These are phyloP conservation scores for Musca domestica DNA, from an alignment of 1,140 invertebrate genomes.

Conservation along the genomic window DNA sequence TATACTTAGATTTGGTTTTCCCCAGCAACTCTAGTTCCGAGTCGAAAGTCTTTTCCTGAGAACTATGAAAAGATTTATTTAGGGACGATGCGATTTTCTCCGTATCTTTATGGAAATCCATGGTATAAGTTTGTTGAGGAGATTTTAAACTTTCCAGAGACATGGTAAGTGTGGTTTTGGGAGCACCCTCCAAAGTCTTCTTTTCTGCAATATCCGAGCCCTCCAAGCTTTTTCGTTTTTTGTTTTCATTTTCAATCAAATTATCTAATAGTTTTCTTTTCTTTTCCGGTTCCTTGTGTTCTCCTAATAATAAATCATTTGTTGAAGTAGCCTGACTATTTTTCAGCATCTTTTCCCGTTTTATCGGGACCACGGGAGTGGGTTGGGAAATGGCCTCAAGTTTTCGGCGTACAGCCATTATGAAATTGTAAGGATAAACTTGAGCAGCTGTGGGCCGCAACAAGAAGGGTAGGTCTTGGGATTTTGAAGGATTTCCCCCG, in stretches of 20 bases:
- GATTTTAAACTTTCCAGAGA: too few species aligned
- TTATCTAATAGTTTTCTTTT: conserved; percentile 10
- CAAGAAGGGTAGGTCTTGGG: conserved; percentile 30
- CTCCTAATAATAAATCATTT: not conserved
- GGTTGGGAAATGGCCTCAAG: conserved; percentile 32
- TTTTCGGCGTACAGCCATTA: conserved; percentile 34
- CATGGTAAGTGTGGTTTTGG: not conserved
- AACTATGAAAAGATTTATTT: too few species aligned
- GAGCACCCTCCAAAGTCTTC: not conserved
- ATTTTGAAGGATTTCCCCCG: not conserved
- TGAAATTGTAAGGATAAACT: conserved; percentile 37
- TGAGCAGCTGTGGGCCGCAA: conserved; percentile 28
- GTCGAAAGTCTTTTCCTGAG: too few species aligned
- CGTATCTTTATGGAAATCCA: too few species aligned
- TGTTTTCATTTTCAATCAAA: not conserved
- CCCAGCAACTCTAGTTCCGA: too few species aligned
- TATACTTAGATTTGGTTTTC: not conserved
- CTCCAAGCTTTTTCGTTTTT: not conserved
- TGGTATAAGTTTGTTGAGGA: too few species aligned
- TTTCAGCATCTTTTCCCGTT: not conserved
- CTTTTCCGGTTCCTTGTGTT: not conserved
- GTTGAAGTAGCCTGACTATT: conserved; percentile 13
- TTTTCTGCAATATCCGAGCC: not conserved
- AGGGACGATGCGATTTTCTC: too few species aligned
- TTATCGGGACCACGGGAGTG: not conserved